phyloP scores from a whole-genome alignment of 2,797 vertebrate species.

The Hyperoplus immaculatus region DNA sequence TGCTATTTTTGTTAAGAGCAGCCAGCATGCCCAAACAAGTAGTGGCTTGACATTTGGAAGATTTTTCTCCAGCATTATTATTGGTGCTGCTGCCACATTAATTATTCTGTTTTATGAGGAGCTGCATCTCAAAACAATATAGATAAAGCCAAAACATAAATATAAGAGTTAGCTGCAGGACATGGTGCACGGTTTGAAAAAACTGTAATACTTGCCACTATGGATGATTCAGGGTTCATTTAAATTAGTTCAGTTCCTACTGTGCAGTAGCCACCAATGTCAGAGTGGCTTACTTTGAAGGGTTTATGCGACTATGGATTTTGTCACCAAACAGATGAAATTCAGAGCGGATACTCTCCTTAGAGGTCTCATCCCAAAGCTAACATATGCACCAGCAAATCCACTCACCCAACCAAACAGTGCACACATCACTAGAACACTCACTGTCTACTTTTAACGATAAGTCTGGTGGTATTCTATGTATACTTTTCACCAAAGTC shows the following conservation, averaged over 20 bases:
- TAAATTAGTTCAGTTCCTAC: slow-evolving; percentile 27
- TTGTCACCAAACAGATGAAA: slow-evolving; percentile 13
- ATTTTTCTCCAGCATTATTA: slow-evolving; percentile 11
- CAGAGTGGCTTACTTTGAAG: slow-evolving; percentile 38
- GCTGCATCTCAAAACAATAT: slow-evolving; percentile 4
- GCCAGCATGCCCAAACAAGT: neutral
- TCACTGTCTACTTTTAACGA: neutral
- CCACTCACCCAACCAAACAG: neutral
- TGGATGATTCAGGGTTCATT: slow-evolving; percentile 21
- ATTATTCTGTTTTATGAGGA: slow-evolving; percentile 10
- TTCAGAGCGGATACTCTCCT: slow-evolving; percentile 3
- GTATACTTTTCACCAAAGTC: neutral
- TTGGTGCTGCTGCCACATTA: neutral
- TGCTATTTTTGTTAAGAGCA: neutral
- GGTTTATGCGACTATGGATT: slow-evolving; percentile 24
- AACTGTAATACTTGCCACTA: neutral
- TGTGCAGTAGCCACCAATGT: slow-evolving; percentile 20
- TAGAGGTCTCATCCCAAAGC: neutral
- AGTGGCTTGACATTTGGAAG: neutral
- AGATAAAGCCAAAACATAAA: neutral
- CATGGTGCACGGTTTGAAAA: slow-evolving; percentile 8
- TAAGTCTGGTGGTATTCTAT: neutral
- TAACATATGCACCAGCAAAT: neutral
- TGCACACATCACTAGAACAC: neutral
- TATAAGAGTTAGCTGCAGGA: neutral